These are phyloP conservation scores for Selene dorsalis DNA, from an alignment of 2,797 vertebrate species.

Conservation along the genomic window DNA sequence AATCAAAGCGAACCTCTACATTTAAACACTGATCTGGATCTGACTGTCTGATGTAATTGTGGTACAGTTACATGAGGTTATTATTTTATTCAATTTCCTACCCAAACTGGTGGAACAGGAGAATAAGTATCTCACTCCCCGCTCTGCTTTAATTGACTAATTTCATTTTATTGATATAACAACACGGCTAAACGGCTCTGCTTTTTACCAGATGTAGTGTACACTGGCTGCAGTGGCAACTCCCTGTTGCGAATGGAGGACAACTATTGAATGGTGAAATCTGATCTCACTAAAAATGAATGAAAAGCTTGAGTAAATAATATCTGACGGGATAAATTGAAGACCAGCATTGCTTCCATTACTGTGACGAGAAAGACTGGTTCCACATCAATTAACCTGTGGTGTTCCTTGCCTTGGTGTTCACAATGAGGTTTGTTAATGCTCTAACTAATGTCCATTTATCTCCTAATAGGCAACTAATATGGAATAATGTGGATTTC, in stretches of 20 bases:
- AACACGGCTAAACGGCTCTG: neutral
- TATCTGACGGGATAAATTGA: conserved; percentile 39
- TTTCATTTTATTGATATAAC: neutral
- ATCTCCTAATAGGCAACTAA: neutral
- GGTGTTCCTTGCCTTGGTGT: conserved; percentile 15
- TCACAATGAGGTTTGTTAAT: conserved; percentile 52
- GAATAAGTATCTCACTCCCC: neutral
- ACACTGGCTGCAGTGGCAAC: neutral
- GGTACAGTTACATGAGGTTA: neutral
- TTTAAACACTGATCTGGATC: neutral
- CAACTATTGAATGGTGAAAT: conserved; percentile 15
- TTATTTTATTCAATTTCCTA: neutral
- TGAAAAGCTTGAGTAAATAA: conserved; percentile 53
- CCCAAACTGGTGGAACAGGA: neutral
- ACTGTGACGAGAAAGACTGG: conserved; percentile 72
- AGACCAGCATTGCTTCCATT: conserved; percentile 8
- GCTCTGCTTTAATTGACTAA: neutral
- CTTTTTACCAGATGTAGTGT: neutral
- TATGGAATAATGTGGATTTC: neutral
- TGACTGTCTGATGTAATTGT: neutral
- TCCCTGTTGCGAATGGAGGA: conserved; percentile 22
- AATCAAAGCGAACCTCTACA: neutral
- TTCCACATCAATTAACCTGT: conserved; percentile 63
- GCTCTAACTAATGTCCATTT: neutral
- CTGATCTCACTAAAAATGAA: conserved; percentile 25